Conservation (phyloP, 2,888 invertebrate species). For the Diaphora mendica region DNA sequence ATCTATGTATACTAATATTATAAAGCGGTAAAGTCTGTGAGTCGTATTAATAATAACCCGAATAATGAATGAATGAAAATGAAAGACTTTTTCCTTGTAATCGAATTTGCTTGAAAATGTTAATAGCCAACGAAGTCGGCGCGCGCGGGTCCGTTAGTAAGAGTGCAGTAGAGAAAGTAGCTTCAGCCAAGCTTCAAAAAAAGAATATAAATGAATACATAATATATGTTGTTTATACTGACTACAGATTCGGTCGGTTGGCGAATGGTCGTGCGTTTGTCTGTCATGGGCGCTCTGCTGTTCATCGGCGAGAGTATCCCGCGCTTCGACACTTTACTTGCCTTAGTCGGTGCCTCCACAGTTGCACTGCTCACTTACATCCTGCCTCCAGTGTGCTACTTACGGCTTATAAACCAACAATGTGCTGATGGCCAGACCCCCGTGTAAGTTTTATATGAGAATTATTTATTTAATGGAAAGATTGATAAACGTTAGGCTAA, state of each 20-base stretch:
- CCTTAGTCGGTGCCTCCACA: slow-evolving; percentile 90
- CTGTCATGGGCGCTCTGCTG: slow-evolving; percentile 86
- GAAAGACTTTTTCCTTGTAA: no score
- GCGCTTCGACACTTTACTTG: slow-evolving; percentile 89
- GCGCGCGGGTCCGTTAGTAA: no score
- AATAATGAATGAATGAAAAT: no score
- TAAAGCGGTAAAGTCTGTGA: no score
- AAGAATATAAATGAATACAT: no score
- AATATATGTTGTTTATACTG: neutral
- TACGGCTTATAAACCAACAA: slow-evolving; percentile 84
- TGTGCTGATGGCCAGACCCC: slow-evolving; percentile 63
- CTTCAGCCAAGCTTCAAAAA: no score
- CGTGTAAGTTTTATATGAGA: slow-evolving; percentile 57
- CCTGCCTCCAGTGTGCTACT: slow-evolving; percentile 89
- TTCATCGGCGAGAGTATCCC: slow-evolving; percentile 90
- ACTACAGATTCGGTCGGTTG: slow-evolving; percentile 87
- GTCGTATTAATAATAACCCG: no score
- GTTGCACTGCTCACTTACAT: slow-evolving; percentile 89
- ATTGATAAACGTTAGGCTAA: neutral
- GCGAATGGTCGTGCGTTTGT: slow-evolving; percentile 85
- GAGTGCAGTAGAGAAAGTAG: no score
- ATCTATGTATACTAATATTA: no score
- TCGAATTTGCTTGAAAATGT: no score
- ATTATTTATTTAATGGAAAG: neutral
- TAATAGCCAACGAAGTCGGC: no score